Percentiles rank a stretch among this genome's conserved stretches.
phyloP scores from a whole-genome alignment of 1,140 invertebrate species.

The Drosophila auraria region DNA sequence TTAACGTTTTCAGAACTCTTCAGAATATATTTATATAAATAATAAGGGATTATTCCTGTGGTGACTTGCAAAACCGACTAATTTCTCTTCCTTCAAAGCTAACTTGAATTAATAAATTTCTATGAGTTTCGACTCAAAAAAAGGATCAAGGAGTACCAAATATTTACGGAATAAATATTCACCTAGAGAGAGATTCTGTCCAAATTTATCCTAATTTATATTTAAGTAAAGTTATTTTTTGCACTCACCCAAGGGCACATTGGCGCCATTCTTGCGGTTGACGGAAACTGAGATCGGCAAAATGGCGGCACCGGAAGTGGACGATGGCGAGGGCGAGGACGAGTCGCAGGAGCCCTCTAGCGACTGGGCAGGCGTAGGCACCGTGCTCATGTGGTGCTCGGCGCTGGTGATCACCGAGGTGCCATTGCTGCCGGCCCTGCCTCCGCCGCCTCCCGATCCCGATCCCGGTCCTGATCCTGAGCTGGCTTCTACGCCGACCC shows the following conservation, averaged over 20 bases:
- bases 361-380: slow-evolving; percentile 81
- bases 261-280: slow-evolving; percentile 80
- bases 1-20: too few relatives aligned
- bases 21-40: too few relatives aligned
- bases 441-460: slow-evolving; percentile 10
- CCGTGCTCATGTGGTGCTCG: slow-evolving; percentile 78
- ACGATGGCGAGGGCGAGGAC: slow-evolving; percentile 83
- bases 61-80: too few relatives aligned
- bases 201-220: too few relatives aligned
- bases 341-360: slow-evolving; percentile 84
- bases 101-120: not conserved
- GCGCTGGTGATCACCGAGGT: slow-evolving; percentile 69
- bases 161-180: not conserved
- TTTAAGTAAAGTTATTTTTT: too few relatives aligned
- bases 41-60: too few relatives aligned
- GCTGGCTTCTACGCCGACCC: slow-evolving; percentile 13
- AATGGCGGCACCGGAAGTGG: slow-evolving; percentile 77
- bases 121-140: too few relatives aligned
- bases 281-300: slow-evolving; percentile 80
- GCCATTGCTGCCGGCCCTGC: slow-evolving; percentile 28
- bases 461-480: slow-evolving; percentile 15
- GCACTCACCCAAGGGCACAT: slow-evolving; percentile 77
- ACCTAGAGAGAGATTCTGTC: not conserved
- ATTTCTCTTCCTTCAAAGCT: too few relatives aligned
- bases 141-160: not conserved